A percentile compares a stretch with the other conserved stretches of the same genome.
Conservation (phyloP, 2,113 vertebrate species). For the Turnix velox region DNA sequence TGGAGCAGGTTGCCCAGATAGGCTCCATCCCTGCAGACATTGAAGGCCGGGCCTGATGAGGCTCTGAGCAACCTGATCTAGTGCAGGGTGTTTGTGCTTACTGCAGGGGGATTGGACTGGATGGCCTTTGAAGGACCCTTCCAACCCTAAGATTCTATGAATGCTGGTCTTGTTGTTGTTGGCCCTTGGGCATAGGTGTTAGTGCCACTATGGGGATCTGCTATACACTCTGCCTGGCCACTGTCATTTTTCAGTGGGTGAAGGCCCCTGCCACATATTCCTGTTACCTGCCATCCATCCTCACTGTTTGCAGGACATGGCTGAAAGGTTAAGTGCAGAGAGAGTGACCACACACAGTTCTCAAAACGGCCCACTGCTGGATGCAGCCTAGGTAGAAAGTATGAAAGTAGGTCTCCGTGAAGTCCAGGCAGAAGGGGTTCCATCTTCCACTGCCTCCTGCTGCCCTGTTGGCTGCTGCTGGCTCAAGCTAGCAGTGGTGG, state of each 20-base stretch:
- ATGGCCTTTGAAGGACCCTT: too few relatives aligned
- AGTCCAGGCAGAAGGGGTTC: not conserved
- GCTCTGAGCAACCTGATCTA: too few relatives aligned
- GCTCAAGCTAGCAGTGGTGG: rapidly evolving
- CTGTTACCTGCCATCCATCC: not conserved
- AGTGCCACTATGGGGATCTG: not conserved
- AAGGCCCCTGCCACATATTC: rapidly evolving
- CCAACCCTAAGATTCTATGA: too few relatives aligned
- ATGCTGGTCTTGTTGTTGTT: rapidly evolving
- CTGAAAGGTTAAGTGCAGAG: not conserved
- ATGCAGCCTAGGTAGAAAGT: not conserved
- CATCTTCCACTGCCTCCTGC: not conserved
- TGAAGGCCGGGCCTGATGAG: too few relatives aligned
- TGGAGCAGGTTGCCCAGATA: too few relatives aligned
- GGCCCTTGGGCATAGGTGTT: not conserved
- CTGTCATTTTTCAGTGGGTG: rapidly evolving
- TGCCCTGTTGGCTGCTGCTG: not conserved
- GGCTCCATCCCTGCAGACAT: too few relatives aligned
- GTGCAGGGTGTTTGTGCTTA: too few relatives aligned
- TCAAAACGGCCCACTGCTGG: not conserved
- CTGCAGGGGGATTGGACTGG: too few relatives aligned
- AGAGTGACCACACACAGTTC: not conserved
- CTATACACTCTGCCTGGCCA: not conserved
- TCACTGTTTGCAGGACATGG: not conserved
- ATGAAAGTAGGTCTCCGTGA: not conserved